Evolutionary conservation across 2,888 invertebrate species (phyloP).

Genomic region (Archips xylosteana): DNA sequence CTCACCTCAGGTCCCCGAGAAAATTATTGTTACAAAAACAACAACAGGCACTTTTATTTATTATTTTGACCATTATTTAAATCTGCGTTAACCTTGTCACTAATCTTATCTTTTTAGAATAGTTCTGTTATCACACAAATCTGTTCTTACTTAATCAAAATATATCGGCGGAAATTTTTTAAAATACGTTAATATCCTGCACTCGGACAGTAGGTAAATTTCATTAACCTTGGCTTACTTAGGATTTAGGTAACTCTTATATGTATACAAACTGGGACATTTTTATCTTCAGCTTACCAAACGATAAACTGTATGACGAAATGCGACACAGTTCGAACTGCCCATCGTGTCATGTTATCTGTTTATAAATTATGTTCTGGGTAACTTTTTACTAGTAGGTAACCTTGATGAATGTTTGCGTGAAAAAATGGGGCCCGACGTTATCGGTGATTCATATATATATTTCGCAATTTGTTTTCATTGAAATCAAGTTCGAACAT

Average conservation of each 20-base stretch:
- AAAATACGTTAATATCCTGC: neutral
- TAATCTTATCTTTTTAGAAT: neutral
- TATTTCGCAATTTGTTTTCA: neutral
- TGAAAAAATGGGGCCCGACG: neutral
- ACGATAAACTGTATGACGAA: slow-evolving; percentile 15
- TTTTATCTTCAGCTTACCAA: slow-evolving; percentile 23
- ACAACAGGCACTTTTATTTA: neutral
- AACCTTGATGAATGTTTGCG: slow-evolving; percentile 12
- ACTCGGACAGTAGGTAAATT: neutral
- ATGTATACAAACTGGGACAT: slow-evolving; percentile 18
- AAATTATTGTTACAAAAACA: neutral
- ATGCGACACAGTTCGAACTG: slow-evolving; percentile 1
- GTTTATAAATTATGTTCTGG: slow-evolving; percentile 5
- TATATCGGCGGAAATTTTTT: neutral
- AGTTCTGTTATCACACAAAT: neutral
- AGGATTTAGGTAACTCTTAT: neutral
- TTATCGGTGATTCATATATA: neutral
- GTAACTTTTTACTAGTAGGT: slow-evolving; percentile 2
- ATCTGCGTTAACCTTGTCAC: neutral
- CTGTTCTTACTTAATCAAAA: neutral
- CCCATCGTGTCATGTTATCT: slow-evolving; percentile 9
- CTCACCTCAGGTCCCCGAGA: too few relatives aligned
- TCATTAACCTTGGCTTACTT: slow-evolving; percentile 30
- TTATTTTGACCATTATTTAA: neutral
- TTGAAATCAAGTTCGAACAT: neutral